Evolutionary conservation across 2,888 invertebrate genomes (phyloP), one percentile per base, ranked within the genome.

Genomic region (Byasa hedistus): DNA sequence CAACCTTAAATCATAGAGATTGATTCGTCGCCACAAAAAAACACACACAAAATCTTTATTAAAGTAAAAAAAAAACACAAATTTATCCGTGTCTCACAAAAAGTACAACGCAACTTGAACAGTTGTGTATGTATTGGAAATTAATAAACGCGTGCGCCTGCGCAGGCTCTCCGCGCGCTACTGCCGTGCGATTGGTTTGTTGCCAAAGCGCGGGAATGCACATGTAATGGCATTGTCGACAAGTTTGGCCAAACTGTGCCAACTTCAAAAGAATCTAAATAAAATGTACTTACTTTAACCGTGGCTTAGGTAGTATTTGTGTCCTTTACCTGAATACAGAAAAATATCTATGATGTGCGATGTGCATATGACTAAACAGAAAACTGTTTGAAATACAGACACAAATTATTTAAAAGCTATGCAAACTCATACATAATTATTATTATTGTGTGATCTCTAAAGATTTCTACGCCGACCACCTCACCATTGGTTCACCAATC

Each of bases 191-290:
- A 87, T 89, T 87, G 85, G 86, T 76, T 65, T 32, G 65, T 36
- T 63, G 72, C 71, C 68, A 73, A 75, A 79, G 73, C 84, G 86
- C 87, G 87, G 85, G 84, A 87, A 85, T 80, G 83, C 79, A 80
- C 73, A 70, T 73, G 72, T 70, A 70, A 69, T 69, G 81, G 79
- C 79, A 80, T 71, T 70, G 70, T 66, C 70, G 68, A 67, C 65
- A 17, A 32, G 22, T 56, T 65, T 23, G 52, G 8, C 57, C 57
- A 23, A 66, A 66, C 57, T 66, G 62, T 58, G 57, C 66, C 54
- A 62, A 65, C 52, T 61, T 52, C 10, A 36, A 57, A 48, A 48
- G 19, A 65, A 44, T 59, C 39, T 24, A 56, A 21, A 56, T 61
- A 60, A 61, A 61, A 23, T 39, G 36, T 44, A 15, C 52, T 54